phyloP scores from a whole-genome alignment of 2,888 invertebrate genomes.

The Laspeyria flexula region DNA sequence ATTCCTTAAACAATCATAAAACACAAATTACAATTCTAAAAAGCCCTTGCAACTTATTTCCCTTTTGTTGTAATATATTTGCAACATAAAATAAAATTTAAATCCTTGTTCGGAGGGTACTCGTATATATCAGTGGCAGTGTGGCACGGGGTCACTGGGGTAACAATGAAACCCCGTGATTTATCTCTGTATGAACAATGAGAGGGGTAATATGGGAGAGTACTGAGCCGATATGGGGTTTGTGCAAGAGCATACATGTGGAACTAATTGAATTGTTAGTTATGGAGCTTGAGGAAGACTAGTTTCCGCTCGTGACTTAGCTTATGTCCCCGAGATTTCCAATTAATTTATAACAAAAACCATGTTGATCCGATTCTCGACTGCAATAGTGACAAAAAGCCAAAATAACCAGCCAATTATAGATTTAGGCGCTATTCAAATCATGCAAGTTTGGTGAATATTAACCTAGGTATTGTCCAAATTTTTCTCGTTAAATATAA shows the following conservation, averaged over 20 bases:
- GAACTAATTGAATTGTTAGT: not conserved
- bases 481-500: no score
- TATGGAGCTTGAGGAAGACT: no score
- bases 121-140: constrained; percentile 5
- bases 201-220: not conserved
- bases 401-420: no score
- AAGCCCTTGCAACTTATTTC: constrained; percentile 8
- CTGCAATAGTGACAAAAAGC: no score
- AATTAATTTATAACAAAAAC: no score
- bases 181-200: constrained; percentile 3
- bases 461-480: no score
- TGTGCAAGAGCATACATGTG: not conserved
- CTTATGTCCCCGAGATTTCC: no score
- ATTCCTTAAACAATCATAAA: no score
- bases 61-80: constrained; percentile 7
- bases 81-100: constrained; percentile 10
- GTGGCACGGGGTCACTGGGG: constrained; percentile 2
- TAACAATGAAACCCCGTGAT: constrained; percentile 10
- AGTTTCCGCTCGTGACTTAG: no score
- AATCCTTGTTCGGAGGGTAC: not conserved
- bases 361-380: no score
- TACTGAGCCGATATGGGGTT: not conserved
- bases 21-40: constrained; percentile 3
- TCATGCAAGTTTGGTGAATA: no score
- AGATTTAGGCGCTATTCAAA: no score